Percentiles rank a stretch among this genome's conserved stretches.
These are phyloP conservation scores for Mantis religiosa DNA, from an alignment of 2,888 invertebrate species.

Conservation along the genomic window DNA sequence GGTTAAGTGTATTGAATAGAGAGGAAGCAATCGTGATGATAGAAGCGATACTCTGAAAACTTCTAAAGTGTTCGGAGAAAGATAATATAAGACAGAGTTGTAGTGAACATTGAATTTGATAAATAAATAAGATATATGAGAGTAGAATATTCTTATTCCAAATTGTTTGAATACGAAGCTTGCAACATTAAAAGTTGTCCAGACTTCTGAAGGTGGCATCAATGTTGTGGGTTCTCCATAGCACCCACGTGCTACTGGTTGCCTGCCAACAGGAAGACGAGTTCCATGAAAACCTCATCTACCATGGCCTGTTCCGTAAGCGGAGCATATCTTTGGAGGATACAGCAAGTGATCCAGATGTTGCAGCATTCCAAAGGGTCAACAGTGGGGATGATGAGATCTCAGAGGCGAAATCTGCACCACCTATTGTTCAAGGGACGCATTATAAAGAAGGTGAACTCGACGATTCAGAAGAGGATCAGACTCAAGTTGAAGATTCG, in stretches of 20 bases:
- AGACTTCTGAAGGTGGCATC: neutral
- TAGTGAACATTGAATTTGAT: no score
- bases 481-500: neutral
- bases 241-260: neutral
- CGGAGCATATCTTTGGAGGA: constrained; percentile 33
- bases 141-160: neutral
- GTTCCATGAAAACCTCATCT: constrained; percentile 76
- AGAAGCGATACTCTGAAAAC: no score
- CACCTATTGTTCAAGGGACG: neutral
- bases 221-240: neutral
- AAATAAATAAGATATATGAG: no score
- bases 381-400: constrained; percentile 15
- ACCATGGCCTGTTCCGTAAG: constrained; percentile 62
- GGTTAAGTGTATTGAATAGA: no score
- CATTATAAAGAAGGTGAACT: neutral
- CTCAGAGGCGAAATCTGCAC: constrained; percentile 4
- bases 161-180: neutral
- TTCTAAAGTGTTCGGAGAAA: no score
- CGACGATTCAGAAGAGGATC: neutral
- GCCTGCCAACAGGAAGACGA: constrained; percentile 51
- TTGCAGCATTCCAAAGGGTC: constrained; percentile 18
- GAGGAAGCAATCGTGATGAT: no score
- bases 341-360: constrained; percentile 27
- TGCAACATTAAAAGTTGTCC: neutral
- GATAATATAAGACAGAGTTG: no score